phyloP scores from a whole-genome alignment of 2,888 invertebrate species.

The Athalia cordata region DNA sequence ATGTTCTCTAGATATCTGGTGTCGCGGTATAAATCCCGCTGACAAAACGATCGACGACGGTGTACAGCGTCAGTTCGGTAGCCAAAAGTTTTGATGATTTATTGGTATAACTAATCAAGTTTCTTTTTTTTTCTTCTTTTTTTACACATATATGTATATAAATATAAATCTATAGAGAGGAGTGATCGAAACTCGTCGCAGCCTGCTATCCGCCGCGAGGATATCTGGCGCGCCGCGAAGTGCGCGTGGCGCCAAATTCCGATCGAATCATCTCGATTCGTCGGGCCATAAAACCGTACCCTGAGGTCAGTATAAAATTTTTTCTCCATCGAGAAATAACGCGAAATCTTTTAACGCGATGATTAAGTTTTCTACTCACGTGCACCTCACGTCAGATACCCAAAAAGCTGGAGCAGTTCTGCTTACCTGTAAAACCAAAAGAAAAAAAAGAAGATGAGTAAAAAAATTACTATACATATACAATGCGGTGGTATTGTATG shows the following conservation, averaged over 20 bases:
- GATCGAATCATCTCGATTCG: conserved; percentile 28
- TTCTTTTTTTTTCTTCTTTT: background rate
- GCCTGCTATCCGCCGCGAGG: background rate
- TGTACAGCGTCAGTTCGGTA: conserved; percentile 27
- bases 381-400: conserved; percentile 2
- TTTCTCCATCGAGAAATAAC: background rate
- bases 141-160: too few species aligned
- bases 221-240: background rate
- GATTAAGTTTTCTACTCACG: conserved; percentile 32
- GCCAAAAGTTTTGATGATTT: conserved; percentile 32
- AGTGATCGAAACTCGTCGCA: conserved; percentile 25
- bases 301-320: background rate
- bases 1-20: background rate
- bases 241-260: conserved; percentile 20
- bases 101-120: conserved; percentile 29
- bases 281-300: background rate
- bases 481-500: too few species aligned
- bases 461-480: background rate
- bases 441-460: background rate
- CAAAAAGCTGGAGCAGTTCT: conserved; percentile 32
- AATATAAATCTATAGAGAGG: background rate
- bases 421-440: conserved; percentile 32
- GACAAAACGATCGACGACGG: background rate
- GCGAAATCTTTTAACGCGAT: background rate
- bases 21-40: too few species aligned